A percentile compares a stretch with the other conserved stretches of the same genome.
phyloP scores from a whole-genome alignment of 2,113 vertebrate genomes.

The Asarcornis scutulata region DNA sequence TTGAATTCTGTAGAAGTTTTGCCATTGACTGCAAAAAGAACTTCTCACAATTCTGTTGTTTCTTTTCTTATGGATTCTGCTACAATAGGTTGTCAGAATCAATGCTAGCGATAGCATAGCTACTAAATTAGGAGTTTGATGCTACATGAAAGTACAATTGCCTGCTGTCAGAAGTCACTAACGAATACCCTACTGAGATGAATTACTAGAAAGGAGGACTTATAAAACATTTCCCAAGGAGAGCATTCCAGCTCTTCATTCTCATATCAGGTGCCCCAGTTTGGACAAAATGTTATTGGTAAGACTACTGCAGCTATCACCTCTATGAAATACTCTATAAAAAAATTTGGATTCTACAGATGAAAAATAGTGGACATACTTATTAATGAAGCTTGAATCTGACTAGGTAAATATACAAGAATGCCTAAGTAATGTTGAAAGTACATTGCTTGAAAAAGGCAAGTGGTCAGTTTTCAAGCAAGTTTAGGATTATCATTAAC shows the following conservation, averaged over 20 bases:
- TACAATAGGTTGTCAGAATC: neutral
- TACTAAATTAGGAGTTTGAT: neutral
- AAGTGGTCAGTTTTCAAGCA: neutral
- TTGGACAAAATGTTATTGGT: neutral
- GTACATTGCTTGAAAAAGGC: neutral
- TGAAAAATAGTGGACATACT: neutral
- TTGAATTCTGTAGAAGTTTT: neutral
- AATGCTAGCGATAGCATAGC: neutral
- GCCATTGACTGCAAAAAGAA: neutral
- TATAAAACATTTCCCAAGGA: neutral
- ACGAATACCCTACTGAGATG: neutral
- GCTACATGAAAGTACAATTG: neutral
- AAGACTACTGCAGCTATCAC: neutral
- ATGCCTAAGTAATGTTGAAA: neutral
- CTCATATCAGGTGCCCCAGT: neutral
- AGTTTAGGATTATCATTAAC: neutral
- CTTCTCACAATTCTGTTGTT: neutral
- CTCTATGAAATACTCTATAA: neutral
- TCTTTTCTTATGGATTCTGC: constrained; percentile 1
- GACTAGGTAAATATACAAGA: neutral
- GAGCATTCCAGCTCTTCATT: neutral
- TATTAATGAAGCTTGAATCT: neutral
- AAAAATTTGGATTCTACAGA: neutral
- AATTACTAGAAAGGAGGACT: neutral
- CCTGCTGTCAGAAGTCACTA: neutral